Conservation (phyloP, 2,797 vertebrate genomes). For the Pseudomugil gertrudae region DNA sequence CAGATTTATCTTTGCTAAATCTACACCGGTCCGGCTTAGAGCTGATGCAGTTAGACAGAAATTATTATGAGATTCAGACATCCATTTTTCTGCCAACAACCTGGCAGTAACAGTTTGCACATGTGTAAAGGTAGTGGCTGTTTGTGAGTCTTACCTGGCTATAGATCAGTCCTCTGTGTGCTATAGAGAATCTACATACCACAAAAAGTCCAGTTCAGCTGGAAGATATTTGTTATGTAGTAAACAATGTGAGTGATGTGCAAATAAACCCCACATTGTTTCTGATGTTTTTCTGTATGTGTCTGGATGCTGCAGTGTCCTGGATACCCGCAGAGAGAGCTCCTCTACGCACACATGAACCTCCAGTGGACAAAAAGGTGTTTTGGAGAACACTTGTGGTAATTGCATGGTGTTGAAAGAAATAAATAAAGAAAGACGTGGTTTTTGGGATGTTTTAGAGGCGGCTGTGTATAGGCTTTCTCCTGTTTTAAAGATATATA, state of each 20-base stretch:
- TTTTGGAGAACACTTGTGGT: neutral
- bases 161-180: conserved; percentile 7
- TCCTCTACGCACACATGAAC: conserved; percentile 63
- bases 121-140: conserved; percentile 7
- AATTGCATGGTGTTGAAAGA: no score
- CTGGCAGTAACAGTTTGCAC: conserved; percentile 27
- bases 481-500: neutral
- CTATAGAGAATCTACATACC: conserved; percentile 3
- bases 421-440: no score
- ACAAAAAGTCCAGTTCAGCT: conserved; percentile 16
- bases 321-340: conserved; percentile 74
- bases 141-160: conserved; percentile 38
- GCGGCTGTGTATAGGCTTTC: no score
- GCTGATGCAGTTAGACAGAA: conserved; percentile 50
- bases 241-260: conserved; percentile 5
- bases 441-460: no score
- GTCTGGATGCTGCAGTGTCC: conserved; percentile 48
- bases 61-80: conserved; percentile 46
- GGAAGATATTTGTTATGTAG: conserved; percentile 11
- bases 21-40: conserved; percentile 33
- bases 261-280: neutral
- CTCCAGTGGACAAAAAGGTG: conserved; percentile 58
- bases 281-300: conserved; percentile 31
- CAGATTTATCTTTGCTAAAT: conserved; percentile 52
- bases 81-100: conserved; percentile 48